Evolutionary conservation across 2,113 vertebrate species (phyloP).

Genomic region (Chaetodon auriga): DNA sequence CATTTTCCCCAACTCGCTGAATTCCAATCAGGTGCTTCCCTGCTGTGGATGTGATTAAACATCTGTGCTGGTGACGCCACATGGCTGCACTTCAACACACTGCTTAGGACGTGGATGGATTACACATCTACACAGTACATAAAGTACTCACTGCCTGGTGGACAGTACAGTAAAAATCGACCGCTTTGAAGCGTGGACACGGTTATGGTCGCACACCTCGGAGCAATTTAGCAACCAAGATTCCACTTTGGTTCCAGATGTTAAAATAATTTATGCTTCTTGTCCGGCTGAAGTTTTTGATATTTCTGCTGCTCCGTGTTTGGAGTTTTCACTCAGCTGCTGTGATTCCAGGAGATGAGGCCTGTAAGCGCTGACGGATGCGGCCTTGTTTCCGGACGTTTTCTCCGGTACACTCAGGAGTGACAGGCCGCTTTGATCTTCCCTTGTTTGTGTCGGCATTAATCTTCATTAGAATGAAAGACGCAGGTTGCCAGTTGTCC

Average conservation of each 20-base stretch:
- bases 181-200: constrained; percentile 5
- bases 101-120: constrained; percentile 47
- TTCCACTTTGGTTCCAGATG: constrained; percentile 3
- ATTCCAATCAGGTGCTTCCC: constrained; percentile 37
- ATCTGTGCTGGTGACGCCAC: constrained; percentile 51
- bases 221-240: neutral
- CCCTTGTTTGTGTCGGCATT: constrained; percentile 63
- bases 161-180: neutral
- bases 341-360: neutral
- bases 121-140: constrained; percentile 7
- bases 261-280: neutral
- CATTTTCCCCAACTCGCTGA: constrained; percentile 16
- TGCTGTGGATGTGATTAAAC: constrained; percentile 58
- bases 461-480: constrained; percentile 62
- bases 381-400: constrained; percentile 22
- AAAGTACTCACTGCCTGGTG: constrained; percentile 25
- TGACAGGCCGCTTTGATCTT: constrained; percentile 53
- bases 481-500: constrained; percentile 63
- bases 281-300: neutral
- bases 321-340: neutral
- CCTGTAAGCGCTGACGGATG: constrained; percentile 30
- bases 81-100: constrained; percentile 28
- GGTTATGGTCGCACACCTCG: neutral
- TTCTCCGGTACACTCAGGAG: constrained; percentile 25
- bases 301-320: constrained; percentile 5